A percentile compares a stretch with the other conserved stretches of the same genome.
Conservation (phyloP, 1,140 invertebrate species). For the Bombus waltoni region DNA sequence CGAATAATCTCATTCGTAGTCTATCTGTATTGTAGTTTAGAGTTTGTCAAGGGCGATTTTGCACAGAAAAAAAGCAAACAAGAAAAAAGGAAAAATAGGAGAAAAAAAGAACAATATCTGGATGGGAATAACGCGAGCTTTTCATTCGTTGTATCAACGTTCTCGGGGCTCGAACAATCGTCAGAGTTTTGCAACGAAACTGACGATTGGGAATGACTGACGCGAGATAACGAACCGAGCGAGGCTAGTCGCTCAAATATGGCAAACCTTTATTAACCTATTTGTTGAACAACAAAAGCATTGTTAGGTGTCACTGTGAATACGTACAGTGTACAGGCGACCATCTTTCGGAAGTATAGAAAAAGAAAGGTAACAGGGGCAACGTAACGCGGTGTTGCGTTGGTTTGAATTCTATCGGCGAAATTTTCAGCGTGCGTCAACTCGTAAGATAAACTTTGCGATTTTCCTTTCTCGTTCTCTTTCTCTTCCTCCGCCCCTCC, state of each 20-base stretch:
- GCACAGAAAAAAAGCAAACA: background rate
- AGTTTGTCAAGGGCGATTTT: background rate
- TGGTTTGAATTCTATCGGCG: background rate
- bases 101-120: background rate
- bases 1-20: background rate
- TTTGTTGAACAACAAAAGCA: conserved; percentile 47
- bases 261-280: conserved; percentile 55
- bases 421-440: background rate
- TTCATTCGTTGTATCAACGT: background rate
- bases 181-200: background rate
- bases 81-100: background rate
- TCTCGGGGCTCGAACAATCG: no score
- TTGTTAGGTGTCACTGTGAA: conserved; percentile 13
- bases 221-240: conserved; percentile 43
- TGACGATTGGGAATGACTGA: conserved; percentile 19
- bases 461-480: background rate
- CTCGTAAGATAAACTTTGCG: background rate
- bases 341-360: background rate
- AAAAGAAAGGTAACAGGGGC: background rate
- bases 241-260: background rate
- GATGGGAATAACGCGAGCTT: background rate
- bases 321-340: background rate
- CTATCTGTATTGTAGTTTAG: no score
- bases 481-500: background rate
- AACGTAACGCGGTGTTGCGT: no score